Conservation (phyloP, 2,797 vertebrate species). For the Acanthopagrus latus region DNA sequence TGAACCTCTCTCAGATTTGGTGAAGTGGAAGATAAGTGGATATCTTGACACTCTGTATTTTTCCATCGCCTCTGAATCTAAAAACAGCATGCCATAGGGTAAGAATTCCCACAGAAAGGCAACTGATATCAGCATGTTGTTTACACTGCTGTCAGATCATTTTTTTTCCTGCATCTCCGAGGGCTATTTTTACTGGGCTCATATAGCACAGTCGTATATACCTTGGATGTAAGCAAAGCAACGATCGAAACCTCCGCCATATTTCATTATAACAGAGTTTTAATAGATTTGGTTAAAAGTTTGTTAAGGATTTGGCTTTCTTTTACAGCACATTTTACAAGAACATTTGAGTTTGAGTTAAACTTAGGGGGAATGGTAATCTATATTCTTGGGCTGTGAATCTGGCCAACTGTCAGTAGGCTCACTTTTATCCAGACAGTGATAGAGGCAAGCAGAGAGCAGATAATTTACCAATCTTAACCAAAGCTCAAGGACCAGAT, state of each 20-base stretch:
- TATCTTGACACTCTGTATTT: conserved; percentile 61
- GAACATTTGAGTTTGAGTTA: background rate
- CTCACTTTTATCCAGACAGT: conserved; percentile 40
- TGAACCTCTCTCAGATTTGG: conserved; percentile 46
- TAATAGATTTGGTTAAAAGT: background rate
- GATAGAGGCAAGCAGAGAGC: conserved; percentile 21
- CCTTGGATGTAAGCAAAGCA: background rate
- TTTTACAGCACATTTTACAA: background rate
- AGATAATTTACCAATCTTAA: conserved; percentile 42
- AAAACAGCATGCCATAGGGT: conserved; percentile 30
- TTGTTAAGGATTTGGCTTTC: background rate
- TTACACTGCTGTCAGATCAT: conserved; percentile 24
- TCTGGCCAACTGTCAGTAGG: conserved; percentile 37
- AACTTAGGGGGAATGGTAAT: conserved; percentile 15
- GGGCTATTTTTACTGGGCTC: conserved; percentile 29
- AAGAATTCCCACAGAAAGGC: conserved; percentile 36
- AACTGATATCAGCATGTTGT: conserved; percentile 26
- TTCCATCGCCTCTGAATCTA: conserved; percentile 29
- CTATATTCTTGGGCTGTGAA: conserved; percentile 17
- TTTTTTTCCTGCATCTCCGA: background rate
- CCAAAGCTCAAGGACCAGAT: conserved; percentile 41
- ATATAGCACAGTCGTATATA: conserved; percentile 7
- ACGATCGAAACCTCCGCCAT: background rate
- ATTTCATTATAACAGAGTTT: background rate
- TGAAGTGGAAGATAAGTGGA: conserved; percentile 61